phyloP scores from a whole-genome alignment of 1,140 invertebrate species.

The Drosophila repleta region DNA sequence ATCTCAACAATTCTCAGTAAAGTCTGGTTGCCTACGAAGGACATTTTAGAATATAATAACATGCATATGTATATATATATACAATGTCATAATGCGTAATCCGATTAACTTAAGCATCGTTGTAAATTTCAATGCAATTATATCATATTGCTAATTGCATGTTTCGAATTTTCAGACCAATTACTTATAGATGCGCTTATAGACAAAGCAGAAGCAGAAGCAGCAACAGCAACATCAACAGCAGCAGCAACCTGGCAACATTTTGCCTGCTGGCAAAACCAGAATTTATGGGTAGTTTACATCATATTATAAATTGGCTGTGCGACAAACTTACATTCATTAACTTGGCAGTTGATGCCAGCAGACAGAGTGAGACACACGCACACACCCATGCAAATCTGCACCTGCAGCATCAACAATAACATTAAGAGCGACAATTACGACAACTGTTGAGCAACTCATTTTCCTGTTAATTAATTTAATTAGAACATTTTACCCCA shows the following conservation, averaged over 20 bases:
- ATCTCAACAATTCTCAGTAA: too few relatives aligned
- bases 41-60: too few relatives aligned
- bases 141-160: slow-evolving; percentile 24
- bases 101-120: background rate
- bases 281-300: slow-evolving; percentile 1
- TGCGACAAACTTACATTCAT: slow-evolving; percentile 4
- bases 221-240: too few relatives aligned
- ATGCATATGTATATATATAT: too few relatives aligned
- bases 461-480: slow-evolving; percentile 79
- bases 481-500: slow-evolving; percentile 58
- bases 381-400: slow-evolving; percentile 38
- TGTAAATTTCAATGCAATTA: slow-evolving; percentile 3
- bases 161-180: slow-evolving; percentile 12
- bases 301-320: slow-evolving; percentile 8
- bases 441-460: slow-evolving; percentile 68
- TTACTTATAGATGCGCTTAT: slow-evolving; percentile 11
- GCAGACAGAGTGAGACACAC: background rate
- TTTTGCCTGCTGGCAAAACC: slow-evolving; percentile 23
- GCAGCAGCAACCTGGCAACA: background rate
- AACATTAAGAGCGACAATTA: slow-evolving; percentile 23
- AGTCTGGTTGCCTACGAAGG: too few relatives aligned
- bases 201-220: too few relatives aligned
- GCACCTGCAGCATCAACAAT: slow-evolving; percentile 34
- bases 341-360: slow-evolving; percentile 7
- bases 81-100: background rate